Evolutionary conservation across 92 coral and sea anemone species (phyloP), one percentile per base, ranked within the genome.

Genomic region (Phenganax stokvisi): DNA sequence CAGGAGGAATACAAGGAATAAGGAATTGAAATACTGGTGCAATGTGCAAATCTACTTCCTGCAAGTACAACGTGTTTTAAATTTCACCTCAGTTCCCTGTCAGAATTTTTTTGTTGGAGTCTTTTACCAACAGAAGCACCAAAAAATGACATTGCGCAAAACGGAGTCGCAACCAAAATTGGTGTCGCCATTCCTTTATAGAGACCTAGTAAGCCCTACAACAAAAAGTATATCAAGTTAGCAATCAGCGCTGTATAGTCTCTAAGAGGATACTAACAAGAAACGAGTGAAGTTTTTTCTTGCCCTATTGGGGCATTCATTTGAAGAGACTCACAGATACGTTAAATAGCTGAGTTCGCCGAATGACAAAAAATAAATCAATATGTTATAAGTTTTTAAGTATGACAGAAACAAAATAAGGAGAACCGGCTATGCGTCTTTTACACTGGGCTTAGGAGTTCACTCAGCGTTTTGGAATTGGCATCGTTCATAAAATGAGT

Each of bases 151-250:
- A 94, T 91, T 58, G 98, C 98, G 90, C 86, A 89, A 59, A 94
- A 88, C 27, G 98, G 98, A 20, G 98, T 92, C 6, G 92, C 97
- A 63, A 93, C 93, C 84, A 91, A 88, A 12, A 94, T 91, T n/a
- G 98, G 98, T 10, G 98, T 93, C 65, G 89, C 97, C 98, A 94
- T 91, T 63, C 98, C 98, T 77, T 92, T 94, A 80, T 94, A 94
- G 57, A 94, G 86, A n/a, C 98, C 98, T 75, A 92, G 86, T 64
- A 94, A 84, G 10, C 98, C 98, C 98, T 94, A 85, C 11, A 37
- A 28, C 15, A 75, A 29, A 77, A 0, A 68, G 0, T 11, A 56
- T 31, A 10, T 16, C 75, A 27, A 11, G n/a, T 8, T 47, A 55
- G 27, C 47, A 57, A 54, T 61, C 27, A 80, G 57, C 17, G 16